These are phyloP conservation scores for Mormyrus proboscirostris DNA, from an alignment of 2,797 vertebrate species.

Conservation along the genomic window DNA sequence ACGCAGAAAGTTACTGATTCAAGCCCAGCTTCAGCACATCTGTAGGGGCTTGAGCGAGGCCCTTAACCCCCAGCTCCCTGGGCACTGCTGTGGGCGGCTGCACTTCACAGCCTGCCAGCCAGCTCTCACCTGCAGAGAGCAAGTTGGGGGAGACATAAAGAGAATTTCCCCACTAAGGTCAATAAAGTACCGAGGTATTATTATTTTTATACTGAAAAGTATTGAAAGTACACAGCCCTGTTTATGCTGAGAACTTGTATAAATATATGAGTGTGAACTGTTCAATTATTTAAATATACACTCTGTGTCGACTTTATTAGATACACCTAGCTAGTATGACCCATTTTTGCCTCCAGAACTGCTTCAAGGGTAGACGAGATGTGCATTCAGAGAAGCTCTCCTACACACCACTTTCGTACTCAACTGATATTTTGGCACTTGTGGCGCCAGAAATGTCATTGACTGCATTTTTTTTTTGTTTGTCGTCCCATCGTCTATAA, in stretches of 20 bases:
- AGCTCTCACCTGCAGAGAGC: background rate
- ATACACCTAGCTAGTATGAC: background rate
- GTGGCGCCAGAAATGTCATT: background rate
- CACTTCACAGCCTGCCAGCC: background rate
- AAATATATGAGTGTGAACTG: background rate
- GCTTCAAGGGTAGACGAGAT: background rate
- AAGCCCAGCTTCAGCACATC: background rate
- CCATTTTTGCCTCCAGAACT: background rate
- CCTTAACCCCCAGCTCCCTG: background rate
- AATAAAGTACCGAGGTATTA: background rate
- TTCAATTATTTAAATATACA: constrained; percentile 8
- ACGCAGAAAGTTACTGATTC: background rate
- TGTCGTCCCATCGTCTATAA: background rate
- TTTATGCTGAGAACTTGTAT: constrained; percentile 15
- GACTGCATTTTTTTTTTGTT: background rate
- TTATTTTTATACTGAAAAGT: background rate
- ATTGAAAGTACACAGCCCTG: constrained; percentile 19
- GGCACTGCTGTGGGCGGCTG: background rate
- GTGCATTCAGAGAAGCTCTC: background rate
- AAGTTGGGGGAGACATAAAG: background rate
- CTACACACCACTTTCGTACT: background rate
- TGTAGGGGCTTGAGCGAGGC: background rate
- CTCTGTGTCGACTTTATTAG: background rate
- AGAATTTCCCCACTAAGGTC: background rate
- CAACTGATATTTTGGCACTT: background rate